Base-by-base conservation (phyloP, 2,888 invertebrate genomes). In the Phragmatobia fuliginosa region DNA sequence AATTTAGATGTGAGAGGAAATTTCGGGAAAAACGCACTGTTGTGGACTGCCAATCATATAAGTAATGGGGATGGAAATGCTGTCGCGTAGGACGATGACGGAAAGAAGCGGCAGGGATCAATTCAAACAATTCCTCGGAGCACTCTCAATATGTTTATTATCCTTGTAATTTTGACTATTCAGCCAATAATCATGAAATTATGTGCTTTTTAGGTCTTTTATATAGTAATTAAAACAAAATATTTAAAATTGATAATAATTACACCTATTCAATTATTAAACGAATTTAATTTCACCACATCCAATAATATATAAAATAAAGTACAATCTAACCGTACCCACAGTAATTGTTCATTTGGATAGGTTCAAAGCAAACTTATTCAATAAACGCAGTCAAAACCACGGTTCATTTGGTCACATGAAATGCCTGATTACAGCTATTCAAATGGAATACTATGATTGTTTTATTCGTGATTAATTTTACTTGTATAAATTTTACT, bases 351-450 rank as follows among this genome's bases (percentile, higher is more conserved):
- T 83, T 81, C 79, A 81, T 79, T 84, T 78, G 76, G 66, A 82
- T 81, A 80, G 77, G 77, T 82, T 79, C 78, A 86, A 83, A 82
- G 78, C 81, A 82, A 86, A 84, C 77, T 79, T 76, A 78, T 84
- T 83, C 78, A 81, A 84, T 81, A 85, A 76, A 78, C 78, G 75
- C 80, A 74, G 70, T 71, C 71, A 69, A 72, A 79, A 75, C 75
- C 67, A 75, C 76, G 81, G 86, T 84, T 87, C 80, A 87, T 87
- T 87, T 83, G 81, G 76, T 84, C 81, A 79, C 76, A 85, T 80
- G 62, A 75, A 59, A 80, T 71, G 82, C 77, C 80, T 83, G 82
- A 85, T 86, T 86, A 85, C 82, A 78, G 81, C 70, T 80, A 80
- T 83, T 82, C 77, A 79, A 72, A 77, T 73, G 75, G 73, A 82